These are phyloP conservation scores for Darevskia mixta DNA, from an alignment of 2,797 vertebrate genomes.

Conservation along the genomic window DNA sequence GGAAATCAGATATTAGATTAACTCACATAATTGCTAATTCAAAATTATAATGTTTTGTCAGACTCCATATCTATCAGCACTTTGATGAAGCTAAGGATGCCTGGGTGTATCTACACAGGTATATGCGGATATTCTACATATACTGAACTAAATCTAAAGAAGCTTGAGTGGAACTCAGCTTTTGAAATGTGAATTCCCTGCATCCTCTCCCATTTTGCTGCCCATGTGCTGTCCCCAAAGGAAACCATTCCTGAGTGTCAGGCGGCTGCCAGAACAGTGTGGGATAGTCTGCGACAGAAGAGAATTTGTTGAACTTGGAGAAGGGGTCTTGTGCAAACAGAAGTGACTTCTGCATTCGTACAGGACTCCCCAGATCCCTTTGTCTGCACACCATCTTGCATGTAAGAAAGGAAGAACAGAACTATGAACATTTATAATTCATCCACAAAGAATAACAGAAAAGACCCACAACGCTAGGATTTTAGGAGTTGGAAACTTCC, in stretches of 20 bases:
- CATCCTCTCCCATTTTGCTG: background rate
- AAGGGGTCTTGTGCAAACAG: background rate
- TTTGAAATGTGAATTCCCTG: background rate
- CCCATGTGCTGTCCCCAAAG: background rate
- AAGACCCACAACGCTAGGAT: background rate
- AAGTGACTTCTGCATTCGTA: background rate
- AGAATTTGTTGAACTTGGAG: background rate
- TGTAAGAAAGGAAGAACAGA: no score
- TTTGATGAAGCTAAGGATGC: background rate
- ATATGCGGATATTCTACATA: background rate
- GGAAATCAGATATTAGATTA: background rate
- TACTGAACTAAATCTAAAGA: background rate
- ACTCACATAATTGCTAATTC: background rate
- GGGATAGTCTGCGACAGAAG: background rate
- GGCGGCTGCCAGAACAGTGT: background rate
- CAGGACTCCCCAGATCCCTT: background rate
- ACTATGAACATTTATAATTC: no score
- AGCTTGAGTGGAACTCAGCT: background rate
- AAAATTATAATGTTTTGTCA: background rate
- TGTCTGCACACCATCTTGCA: background rate
- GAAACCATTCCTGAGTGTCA: no score
- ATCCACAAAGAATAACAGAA: background rate
- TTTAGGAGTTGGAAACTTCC: background rate
- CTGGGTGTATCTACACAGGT: background rate
- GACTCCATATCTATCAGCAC: background rate